Evolutionary conservation across 2,797 vertebrate genomes (phyloP).

Genomic region (Sparidentex hasta): DNA sequence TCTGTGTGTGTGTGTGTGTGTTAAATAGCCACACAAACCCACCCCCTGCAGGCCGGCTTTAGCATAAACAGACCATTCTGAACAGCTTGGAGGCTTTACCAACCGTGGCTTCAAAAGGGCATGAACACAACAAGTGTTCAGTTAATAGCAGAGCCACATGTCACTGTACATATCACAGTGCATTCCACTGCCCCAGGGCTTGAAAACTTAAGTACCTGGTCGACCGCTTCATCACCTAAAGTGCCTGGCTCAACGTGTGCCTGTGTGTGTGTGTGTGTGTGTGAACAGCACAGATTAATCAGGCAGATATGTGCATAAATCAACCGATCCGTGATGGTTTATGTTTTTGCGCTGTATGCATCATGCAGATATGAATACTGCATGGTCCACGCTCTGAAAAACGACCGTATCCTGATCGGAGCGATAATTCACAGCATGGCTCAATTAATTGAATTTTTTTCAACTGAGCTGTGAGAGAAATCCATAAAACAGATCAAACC

Average conservation of each 20-base stretch:
- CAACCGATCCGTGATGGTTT: conserved; percentile 61
- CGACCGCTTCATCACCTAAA: conserved; percentile 79
- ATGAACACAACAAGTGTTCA: conserved; percentile 37
- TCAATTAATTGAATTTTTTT: conserved; percentile 76
- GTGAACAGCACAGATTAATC: conserved; percentile 74
- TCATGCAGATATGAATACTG: conserved; percentile 66
- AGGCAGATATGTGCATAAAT: conserved; percentile 75
- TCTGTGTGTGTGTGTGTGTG: conserved; percentile 16
- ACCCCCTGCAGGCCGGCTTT: conserved; percentile 46
- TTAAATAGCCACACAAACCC: conserved; percentile 45
- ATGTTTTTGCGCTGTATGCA: conserved; percentile 64
- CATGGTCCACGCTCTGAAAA: conserved; percentile 65
- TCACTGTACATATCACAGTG: conserved; percentile 67
- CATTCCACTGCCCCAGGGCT: conserved; percentile 59
- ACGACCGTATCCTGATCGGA: conserved; percentile 71
- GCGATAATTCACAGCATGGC: conserved; percentile 70
- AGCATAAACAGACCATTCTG: conserved; percentile 49
- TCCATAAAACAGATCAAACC: conserved; percentile 74
- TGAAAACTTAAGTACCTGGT: conserved; percentile 71
- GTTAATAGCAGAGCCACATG: conserved; percentile 51
- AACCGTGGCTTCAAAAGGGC: conserved; percentile 48
- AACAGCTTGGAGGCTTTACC: conserved; percentile 52
- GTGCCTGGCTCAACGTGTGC: conserved; percentile 63
- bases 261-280: conserved; percentile 47
- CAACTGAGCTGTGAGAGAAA: conserved; percentile 69